Conservation (phyloP, 2,888 invertebrate species). For the Mimumesa dahlbomi region DNA sequence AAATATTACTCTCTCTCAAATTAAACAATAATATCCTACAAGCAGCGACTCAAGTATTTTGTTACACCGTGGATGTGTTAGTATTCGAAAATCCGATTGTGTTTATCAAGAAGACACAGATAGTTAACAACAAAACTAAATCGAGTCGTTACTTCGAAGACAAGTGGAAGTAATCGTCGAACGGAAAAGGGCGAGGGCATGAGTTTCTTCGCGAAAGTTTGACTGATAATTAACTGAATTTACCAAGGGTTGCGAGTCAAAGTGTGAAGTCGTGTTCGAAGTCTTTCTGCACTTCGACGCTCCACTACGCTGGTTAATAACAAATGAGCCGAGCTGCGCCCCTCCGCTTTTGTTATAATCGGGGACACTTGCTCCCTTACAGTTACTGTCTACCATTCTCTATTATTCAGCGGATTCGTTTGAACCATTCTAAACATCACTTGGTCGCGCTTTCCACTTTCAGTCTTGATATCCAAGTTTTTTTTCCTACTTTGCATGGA, state of each 20-base stretch:
- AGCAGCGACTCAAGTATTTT: too few relatives aligned
- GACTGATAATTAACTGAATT: conserved; percentile 79
- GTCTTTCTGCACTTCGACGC: conserved; percentile 74
- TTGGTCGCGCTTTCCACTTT: conserved; percentile 24
- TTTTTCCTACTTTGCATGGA: neutral
- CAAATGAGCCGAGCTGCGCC: conserved; percentile 75
- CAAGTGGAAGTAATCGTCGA: neutral
- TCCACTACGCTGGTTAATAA: conserved; percentile 76
- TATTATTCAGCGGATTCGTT: conserved; percentile 77
- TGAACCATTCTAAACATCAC: conserved; percentile 76
- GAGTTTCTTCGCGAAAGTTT: conserved; percentile 72
- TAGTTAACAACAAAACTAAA: too few relatives aligned
- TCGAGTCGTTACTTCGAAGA: too few relatives aligned
- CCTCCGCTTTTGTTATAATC: conserved; percentile 78
- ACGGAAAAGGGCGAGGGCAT: conserved; percentile 28
- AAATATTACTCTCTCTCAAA: too few relatives aligned
- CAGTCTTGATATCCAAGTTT: conserved; percentile 19
- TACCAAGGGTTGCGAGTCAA: conserved; percentile 73
- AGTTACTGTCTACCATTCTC: conserved; percentile 76
- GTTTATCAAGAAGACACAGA: neutral
- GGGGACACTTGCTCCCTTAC: conserved; percentile 73
- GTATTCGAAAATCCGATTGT: too few relatives aligned
- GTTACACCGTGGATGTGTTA: too few relatives aligned
- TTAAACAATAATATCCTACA: too few relatives aligned
- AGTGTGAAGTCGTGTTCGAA: conserved; percentile 80